Evolutionary conservation across 1,140 invertebrate species (phyloP).

Genomic region (Cotesia typhae): DNA sequence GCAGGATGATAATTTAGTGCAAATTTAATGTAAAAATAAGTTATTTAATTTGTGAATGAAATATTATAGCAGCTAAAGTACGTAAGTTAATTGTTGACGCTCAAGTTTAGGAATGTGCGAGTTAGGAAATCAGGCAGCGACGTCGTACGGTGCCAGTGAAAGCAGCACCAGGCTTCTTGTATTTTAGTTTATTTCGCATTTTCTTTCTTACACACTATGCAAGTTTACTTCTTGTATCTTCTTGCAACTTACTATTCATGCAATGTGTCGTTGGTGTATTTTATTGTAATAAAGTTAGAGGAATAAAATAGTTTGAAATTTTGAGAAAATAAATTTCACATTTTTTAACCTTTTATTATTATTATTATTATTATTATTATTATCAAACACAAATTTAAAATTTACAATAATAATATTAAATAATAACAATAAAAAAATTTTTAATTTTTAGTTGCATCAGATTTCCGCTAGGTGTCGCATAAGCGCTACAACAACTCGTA

Average conservation of each 20-base stretch:
- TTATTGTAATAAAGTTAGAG: neutral
- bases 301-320: too few relatives aligned
- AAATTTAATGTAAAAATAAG: too few relatives aligned
- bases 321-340: too few relatives aligned
- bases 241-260: neutral
- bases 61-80: neutral
- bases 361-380: too few relatives aligned
- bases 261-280: neutral
- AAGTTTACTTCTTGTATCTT: neutral
- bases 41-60: neutral
- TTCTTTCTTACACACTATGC: neutral
- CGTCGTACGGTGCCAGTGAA: neutral
- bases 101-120: constrained; percentile 13
- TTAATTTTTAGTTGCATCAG: too few relatives aligned
- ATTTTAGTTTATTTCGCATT: neutral
- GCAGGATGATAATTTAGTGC: too few relatives aligned
- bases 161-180: neutral
- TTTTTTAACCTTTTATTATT: too few relatives aligned
- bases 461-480: too few relatives aligned
- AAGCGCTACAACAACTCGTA: too few relatives aligned
- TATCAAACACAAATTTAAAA: too few relatives aligned
- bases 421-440: too few relatives aligned
- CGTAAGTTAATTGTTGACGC: constrained; percentile 1
- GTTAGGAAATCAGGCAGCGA: neutral
- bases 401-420: too few relatives aligned